Conservation (phyloP, 2,113 vertebrate genomes). For the Jaculus jaculus region DNA sequence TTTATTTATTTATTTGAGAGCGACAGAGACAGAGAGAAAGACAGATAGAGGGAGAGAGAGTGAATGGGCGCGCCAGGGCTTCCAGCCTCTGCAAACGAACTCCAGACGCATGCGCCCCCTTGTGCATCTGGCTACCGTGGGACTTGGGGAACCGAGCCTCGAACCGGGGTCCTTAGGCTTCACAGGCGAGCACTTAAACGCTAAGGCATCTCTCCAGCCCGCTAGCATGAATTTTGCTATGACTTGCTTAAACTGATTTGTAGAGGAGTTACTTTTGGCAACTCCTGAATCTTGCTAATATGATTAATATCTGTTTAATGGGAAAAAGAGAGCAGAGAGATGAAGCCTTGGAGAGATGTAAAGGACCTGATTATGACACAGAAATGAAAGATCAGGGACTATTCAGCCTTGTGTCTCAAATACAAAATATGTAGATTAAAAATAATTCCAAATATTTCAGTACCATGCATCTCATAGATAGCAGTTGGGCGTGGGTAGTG, state of each 20-base stretch:
- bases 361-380: conserved; percentile 37
- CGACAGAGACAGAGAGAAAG: too few species aligned
- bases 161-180: too few species aligned
- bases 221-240: not conserved
- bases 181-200: too few species aligned
- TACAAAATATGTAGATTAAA: conserved; percentile 21
- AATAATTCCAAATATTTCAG: not conserved
- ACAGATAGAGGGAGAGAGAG: too few species aligned
- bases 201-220: too few species aligned
- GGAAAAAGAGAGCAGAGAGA: conserved; percentile 33
- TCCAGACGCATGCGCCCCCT: too few species aligned
- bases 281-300: not conserved
- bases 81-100: too few species aligned
- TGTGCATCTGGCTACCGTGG: too few species aligned
- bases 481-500: not conserved
- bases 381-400: not conserved
- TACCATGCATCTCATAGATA: not conserved
- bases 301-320: conserved; percentile 43
- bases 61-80: too few species aligned
- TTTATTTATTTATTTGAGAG: too few species aligned
- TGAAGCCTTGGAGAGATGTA: not conserved
- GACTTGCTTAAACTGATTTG: not conserved
- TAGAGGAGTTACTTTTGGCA: not conserved
- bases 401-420: not conserved
- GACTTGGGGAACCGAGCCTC: too few species aligned